phyloP scores from a whole-genome alignment of 2,888 invertebrate species.

The Shargacucullia verbasci region DNA sequence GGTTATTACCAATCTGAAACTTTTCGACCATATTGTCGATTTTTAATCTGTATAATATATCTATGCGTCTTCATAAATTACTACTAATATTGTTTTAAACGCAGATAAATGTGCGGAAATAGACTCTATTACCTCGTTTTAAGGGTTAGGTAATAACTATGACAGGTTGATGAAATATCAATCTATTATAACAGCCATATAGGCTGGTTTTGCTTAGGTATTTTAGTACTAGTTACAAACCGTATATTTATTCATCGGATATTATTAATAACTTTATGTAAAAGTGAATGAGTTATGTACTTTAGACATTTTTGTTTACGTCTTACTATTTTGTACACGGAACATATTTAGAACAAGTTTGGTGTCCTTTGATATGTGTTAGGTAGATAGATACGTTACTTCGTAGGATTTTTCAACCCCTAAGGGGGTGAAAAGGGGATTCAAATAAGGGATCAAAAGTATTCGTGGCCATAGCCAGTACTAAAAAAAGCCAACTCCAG shows the following conservation, averaged over 20 bases:
- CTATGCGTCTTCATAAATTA: constrained; percentile 57
- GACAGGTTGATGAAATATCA: constrained; percentile 47
- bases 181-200: constrained; percentile 41
- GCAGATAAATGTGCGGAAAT: constrained; percentile 13
- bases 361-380: too few relatives aligned
- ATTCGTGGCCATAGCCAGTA: too few relatives aligned
- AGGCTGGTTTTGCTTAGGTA: constrained; percentile 12
- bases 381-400: too few relatives aligned
- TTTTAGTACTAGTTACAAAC: constrained; percentile 20
- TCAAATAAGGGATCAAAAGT: too few relatives aligned
- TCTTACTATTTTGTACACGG: too few relatives aligned
- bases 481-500: too few relatives aligned
- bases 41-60: constrained; percentile 53
- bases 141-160: constrained; percentile 33
- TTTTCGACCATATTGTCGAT: constrained; percentile 42
- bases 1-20: constrained; percentile 40
- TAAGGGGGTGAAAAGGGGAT: too few relatives aligned
- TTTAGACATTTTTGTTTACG: constrained; percentile 7
- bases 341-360: too few relatives aligned
- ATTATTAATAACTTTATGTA: constrained; percentile 44
- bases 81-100: constrained; percentile 48
- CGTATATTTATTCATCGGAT: constrained; percentile 40
- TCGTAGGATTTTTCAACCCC: too few relatives aligned
- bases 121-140: constrained; percentile 31
- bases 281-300: constrained; percentile 27